A percentile compares a stretch with the other conserved stretches of the same genome.
phyloP scores from a whole-genome alignment of 1,140 invertebrate species.

The Trichonephila clavata region DNA sequence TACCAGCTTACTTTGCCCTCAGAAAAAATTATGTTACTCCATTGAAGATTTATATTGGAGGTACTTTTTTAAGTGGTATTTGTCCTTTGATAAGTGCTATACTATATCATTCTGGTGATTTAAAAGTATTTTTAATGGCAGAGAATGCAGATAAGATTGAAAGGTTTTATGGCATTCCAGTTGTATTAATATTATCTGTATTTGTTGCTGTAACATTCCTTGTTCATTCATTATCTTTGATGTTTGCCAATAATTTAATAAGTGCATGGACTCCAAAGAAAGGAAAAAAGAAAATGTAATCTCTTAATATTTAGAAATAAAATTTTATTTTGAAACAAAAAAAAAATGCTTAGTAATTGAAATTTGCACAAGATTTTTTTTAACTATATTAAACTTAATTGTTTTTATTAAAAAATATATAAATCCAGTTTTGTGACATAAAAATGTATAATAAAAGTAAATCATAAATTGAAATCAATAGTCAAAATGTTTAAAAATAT shows the following conservation, averaged over 20 bases:
- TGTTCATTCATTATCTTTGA: conserved; percentile 57
- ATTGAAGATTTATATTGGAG: conserved; percentile 90
- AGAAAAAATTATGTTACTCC: conserved; percentile 90
- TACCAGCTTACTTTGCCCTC: conserved; percentile 91
- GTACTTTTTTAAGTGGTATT: conserved; percentile 85
- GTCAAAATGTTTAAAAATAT: no score
- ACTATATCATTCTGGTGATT: conserved; percentile 57
- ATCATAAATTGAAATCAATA: no score
- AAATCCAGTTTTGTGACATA: no score
- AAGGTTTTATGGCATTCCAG: conserved; percentile 51
- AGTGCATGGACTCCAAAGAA: conserved; percentile 69
- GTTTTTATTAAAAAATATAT: no score
- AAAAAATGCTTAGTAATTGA: no score
- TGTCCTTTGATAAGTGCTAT: conserved; percentile 43
- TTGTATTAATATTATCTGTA: conserved; percentile 43
- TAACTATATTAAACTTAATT: no score
- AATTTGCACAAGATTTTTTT: no score
- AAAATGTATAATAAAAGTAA: no score
- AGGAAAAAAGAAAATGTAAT: conserved; percentile 65
- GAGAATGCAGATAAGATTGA: conserved; percentile 37
- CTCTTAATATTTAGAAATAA: no score
- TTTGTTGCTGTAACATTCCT: conserved; percentile 64
- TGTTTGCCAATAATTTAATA: conserved; percentile 61
- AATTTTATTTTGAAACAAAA: no score
- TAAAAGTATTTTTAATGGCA: conserved; percentile 34